Base-by-base conservation (phyloP, 2,888 invertebrate genomes). In the Himalopsyche japonica region DNA sequence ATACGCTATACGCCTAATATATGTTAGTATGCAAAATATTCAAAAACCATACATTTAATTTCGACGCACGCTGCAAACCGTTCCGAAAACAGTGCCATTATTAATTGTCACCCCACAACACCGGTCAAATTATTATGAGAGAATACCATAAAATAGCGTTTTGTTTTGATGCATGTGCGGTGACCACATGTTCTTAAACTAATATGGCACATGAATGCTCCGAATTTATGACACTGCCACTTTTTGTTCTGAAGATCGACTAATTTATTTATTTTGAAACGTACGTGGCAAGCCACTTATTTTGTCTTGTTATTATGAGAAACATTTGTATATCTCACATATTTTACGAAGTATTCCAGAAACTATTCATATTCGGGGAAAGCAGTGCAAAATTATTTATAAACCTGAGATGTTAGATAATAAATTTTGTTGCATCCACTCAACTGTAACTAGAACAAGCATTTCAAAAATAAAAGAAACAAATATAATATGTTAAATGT, bases 121-220 rank as follows among this genome's bases (percentile, higher is more conserved):
- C 57, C 57, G 57, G 57, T 57, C 57, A 57, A 20, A 57, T 57
- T 57, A 57, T 57, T 57, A 57, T 57, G 57, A 57, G 57, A 20
- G 57, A 57, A 20, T 20, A 57, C 20, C 57, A 57, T 57, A 57
- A 24, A 57, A 57, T 57, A 24, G 57, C 57, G 20, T 57, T 57
- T 57, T 81, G 70, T 81, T 81, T 43, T 79, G 79, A 78, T 64
- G 32, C 37, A 47, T 48, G 30, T 79, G 64, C 79, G 30, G 82
- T 82, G 81, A 81, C 81, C 81, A 76, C 43, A 43, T 27, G 79
- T 24, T 48, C 49, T 49, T 20, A 84, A 84, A 82, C 78, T 84
- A 84, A 84, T 84, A 82, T 76, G 82, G 82, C 82, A 84, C 84
- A n/a, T 37, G 78, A 77, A 78, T 57, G 34, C 47, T 83, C 79